Conservation (phyloP, 2,888 invertebrate species). For the Ariolimax columbianus region DNA sequence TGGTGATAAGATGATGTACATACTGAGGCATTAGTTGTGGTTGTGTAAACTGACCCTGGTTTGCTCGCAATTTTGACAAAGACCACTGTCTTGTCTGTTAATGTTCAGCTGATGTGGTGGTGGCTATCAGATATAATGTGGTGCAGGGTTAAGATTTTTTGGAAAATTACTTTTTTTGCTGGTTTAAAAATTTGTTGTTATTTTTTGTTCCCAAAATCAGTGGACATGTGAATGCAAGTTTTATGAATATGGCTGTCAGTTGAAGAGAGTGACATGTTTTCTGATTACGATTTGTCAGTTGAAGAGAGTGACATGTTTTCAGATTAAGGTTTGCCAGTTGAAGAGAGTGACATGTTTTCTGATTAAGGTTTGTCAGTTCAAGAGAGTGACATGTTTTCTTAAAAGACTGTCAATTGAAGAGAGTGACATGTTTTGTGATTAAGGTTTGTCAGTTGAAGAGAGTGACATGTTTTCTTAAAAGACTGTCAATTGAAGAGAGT, state of each 20-base stretch:
- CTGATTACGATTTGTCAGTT: no score
- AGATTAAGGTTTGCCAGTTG: no score
- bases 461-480: no score
- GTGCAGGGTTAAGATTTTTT: conserved; percentile 10
- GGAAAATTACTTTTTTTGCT: not conserved
- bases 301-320: no score
- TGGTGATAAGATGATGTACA: not conserved
- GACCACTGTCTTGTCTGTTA: not conserved
- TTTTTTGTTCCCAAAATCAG: not conserved
- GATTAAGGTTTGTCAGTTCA: no score
- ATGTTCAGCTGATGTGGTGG: not conserved
- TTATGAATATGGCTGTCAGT: not conserved
- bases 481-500: no score
- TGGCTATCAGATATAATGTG: not conserved
- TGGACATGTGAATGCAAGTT: not conserved
- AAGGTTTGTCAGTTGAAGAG: no score
- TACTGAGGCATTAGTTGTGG: not conserved
- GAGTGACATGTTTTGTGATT: no score
- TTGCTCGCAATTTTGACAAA: not conserved
- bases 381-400: no score
- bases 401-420: no score
- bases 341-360: no score
- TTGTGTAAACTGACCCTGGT: not conserved
- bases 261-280: no score
- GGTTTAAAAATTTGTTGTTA: not conserved